These are phyloP conservation scores for Connochaetes taurinus DNA, from an alignment of 2,113 vertebrate species.

Conservation along the genomic window DNA sequence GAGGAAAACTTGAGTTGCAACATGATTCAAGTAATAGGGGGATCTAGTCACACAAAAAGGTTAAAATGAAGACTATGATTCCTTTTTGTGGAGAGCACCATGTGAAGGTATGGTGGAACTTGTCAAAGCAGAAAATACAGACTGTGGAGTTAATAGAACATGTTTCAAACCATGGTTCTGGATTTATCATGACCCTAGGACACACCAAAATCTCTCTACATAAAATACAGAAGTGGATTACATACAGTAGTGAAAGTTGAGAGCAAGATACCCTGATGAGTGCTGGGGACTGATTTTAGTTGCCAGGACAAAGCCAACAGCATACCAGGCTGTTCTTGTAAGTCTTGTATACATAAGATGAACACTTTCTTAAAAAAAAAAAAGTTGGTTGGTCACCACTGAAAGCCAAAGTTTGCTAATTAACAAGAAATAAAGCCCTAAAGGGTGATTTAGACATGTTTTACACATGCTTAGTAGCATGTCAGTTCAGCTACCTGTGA, in stretches of 20 bases:
- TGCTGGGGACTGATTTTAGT: background rate
- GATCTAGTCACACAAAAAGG: slow-evolving; percentile 47
- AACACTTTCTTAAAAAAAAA: background rate
- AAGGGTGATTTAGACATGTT: background rate
- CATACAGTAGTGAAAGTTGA: background rate
- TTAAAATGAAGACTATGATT: slow-evolving; percentile 58
- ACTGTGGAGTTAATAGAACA: slow-evolving; percentile 41
- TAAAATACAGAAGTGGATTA: background rate
- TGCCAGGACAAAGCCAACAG: background rate
- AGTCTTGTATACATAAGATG: background rate
- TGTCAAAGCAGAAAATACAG: slow-evolving; percentile 20
- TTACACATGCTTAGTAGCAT: background rate
- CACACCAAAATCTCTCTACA: background rate
- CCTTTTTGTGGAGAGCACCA: background rate
- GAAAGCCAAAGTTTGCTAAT: background rate
- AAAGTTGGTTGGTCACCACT: background rate
- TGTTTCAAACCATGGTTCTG: background rate
- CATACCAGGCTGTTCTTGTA: background rate
- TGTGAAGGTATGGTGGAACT: background rate
- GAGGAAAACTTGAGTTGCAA: slow-evolving; percentile 59
- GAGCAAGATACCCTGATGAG: background rate
- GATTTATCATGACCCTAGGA: background rate
- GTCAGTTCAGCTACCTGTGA: background rate
- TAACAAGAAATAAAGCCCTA: background rate
- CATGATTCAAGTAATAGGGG: slow-evolving; percentile 49